Evolutionary conservation across 2,113 vertebrate species (phyloP).

Genomic region (Rhinichthys klamathensis): DNA sequence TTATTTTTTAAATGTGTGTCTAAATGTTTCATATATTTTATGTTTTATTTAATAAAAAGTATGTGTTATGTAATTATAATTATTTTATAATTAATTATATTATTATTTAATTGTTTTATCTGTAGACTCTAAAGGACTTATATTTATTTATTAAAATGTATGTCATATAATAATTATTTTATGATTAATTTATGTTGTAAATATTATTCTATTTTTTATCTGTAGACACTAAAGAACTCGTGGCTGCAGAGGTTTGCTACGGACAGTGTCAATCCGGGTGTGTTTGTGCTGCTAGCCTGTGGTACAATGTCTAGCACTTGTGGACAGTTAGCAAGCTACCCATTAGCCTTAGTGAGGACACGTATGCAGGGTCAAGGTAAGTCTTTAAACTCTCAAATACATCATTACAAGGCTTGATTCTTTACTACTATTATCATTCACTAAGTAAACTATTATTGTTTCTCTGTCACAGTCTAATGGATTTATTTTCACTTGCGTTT

Average conservation of each 20-base stretch:
- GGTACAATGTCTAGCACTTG: conserved; percentile 96
- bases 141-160: background rate
- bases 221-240: conserved; percentile 90
- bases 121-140: no score
- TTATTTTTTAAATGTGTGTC: background rate
- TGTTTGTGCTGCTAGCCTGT: conserved; percentile 93
- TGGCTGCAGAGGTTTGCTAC: conserved; percentile 90
- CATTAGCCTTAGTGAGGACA: conserved; percentile 91
- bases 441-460: background rate
- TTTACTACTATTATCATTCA: no score
- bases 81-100: background rate
- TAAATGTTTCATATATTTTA: background rate
- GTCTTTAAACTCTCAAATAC: conserved; percentile 38
- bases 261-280: conserved; percentile 89
- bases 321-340: conserved; percentile 94
- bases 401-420: background rate
- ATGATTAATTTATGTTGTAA: background rate
- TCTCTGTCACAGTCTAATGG: background rate
- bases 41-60: no score
- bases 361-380: conserved; percentile 98
- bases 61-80: no score
- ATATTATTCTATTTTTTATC: background rate
- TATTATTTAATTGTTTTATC: background rate
- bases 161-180: background rate
- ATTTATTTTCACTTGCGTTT: background rate